Base-by-base conservation (phyloP, 1,140 invertebrate genomes). In the Galleria mellonella region DNA sequence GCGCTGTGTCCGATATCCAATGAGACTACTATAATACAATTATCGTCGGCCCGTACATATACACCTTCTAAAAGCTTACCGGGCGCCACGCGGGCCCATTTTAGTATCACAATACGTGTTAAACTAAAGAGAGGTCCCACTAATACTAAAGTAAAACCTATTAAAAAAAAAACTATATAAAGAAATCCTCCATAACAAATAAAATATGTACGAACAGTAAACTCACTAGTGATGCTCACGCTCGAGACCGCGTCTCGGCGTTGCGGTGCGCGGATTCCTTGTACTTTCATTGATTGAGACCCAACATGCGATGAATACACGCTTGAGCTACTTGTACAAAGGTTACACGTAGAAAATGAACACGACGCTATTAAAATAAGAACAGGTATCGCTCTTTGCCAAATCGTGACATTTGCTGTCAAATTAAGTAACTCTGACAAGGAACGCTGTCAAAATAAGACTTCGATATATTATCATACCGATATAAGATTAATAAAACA, bases 91-190 rank as follows among this genome's bases (percentile, higher is more conserved):
- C 51, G 63, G 59, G 67, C 77, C 74, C 72, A 59, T 60, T 62
- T 64, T 72, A 74, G 65, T 83, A 83, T 83, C 78, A 83, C 78
- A 83, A 79, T 77, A 72, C 48, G 57, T 67, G 73, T 72, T 73
- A 71, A 83, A 78, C 64, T 71, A 78, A 77, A 72, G 55, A 51
- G 58, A 73, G 68, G 55, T 70, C 64, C 62, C 66, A 62, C 69
- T 73, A 72, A 65, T 62, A 63, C 45, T 72, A 77, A 71, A 60
- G 47, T 66, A 70, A 68, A 55, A 56, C 61, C 62, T 75, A 63
- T 50, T 61, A 66, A 70, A 73, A 67, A 70, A n/a, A 62, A 70
- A 55, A 57, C 63, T 64, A 72, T 60, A 62, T 76, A 72, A 73
- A 46, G 46, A 69, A 77, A 70, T 47, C 43, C 46, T 51, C 37